Evolutionary conservation across 2,797 vertebrate genomes (phyloP), one percentile per base, ranked within the genome.

Genomic region (Allobates femoralis): DNA sequence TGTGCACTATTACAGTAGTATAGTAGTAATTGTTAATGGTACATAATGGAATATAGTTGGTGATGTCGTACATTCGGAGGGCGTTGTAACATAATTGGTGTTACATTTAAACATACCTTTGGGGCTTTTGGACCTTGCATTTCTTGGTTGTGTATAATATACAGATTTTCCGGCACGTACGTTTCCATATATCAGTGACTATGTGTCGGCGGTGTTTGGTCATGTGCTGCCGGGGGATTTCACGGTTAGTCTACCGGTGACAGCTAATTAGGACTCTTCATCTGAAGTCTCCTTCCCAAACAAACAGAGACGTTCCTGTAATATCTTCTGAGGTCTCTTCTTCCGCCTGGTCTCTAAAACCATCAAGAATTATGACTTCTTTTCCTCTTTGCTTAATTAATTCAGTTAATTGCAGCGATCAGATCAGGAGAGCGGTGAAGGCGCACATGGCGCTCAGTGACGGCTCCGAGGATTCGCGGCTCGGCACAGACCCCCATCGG

Each of bases 391-490:
- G 14, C 0, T 41, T 50, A 30, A 67, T 79, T 30, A n/a, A n/a
- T 14, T 66, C 74, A 18, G 41, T 88, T 88, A 80, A 86, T 89
- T 76, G 53, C 73, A 86, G 15, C 19, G 51, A 83, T 18, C 55
- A 86, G 81, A 53, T 84, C 26, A 23, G 21, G 34, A 85, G 28
- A 64, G n/a, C 32, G 67, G 12, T 18, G 32, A 30, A 3, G 1
- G 21, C 53, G 18, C 50, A 18, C 23, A 18, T 1, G 8, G 66
- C 32, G 3, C 55, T 60, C 6, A 30, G 21, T 26, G 55, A 51
- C 53, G 14, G 34, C 46, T 28, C 67, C 6, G 5, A 46, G 23
- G 30, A 15, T 46, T 56, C 71, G 62, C 18, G 55, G 69, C 18
- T 21, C 26, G 2, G n/a, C 51, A 8, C 71, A 26, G 37, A 74